Percentiles rank a stretch among this genome's conserved stretches.
Evolutionary conservation across 1,140 invertebrate species (phyloP).

Genomic region (Tetragnatha versicolor): DNA sequence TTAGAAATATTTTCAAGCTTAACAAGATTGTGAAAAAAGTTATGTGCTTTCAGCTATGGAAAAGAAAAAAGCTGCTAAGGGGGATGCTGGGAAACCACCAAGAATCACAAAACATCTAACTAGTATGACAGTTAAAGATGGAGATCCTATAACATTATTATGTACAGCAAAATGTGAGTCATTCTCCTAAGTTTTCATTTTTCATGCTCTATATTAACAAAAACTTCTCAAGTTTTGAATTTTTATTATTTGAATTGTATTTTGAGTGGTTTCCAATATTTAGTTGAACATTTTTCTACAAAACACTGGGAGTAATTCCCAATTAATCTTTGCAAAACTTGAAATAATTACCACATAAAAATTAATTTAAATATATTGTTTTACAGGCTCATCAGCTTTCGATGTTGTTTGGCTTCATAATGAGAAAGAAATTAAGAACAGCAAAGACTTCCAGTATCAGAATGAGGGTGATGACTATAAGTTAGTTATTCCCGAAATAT

Average conservation of each 20-base stretch:
- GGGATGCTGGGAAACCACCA: constrained; percentile 51
- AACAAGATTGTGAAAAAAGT: background rate
- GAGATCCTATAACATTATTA: constrained; percentile 57
- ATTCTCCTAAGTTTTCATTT: background rate
- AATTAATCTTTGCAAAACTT: background rate
- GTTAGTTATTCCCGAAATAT: constrained; percentile 86
- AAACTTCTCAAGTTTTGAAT: background rate
- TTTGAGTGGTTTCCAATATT: background rate
- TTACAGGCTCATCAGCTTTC: constrained; percentile 62
- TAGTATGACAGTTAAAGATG: constrained; percentile 57
- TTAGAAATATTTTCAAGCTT: too few species aligned
- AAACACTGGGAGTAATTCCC: too few species aligned
- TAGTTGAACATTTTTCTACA: background rate
- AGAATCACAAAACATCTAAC: constrained; percentile 57
- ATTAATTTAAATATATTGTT: too few species aligned
- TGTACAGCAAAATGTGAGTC: constrained; percentile 58
- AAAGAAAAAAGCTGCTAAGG: constrained; percentile 78
- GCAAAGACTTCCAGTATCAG: constrained; percentile 93
- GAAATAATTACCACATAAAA: too few species aligned
- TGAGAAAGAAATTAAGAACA: constrained; percentile 95
- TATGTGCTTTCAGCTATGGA: constrained; percentile 69
- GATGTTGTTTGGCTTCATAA: constrained; percentile 83
- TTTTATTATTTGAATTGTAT: background rate
- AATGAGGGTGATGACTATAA: constrained; percentile 88
- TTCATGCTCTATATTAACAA: background rate